phyloP scores from a whole-genome alignment of 2,797 vertebrate species.

The Pseudochirops corinnae region DNA sequence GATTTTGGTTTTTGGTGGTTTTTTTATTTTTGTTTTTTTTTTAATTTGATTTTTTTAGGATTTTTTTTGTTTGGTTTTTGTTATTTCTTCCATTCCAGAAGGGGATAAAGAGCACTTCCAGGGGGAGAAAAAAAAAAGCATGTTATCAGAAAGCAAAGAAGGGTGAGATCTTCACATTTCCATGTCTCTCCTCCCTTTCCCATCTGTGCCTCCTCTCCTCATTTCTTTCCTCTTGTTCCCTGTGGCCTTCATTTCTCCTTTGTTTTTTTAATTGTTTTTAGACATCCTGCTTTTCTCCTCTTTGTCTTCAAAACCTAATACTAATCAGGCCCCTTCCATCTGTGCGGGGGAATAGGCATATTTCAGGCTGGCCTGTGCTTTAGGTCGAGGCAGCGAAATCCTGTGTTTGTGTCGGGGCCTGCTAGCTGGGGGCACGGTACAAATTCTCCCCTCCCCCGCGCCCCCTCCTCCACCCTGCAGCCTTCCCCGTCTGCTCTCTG shows the following conservation, averaged over 20 bases:
- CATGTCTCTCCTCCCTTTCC: constrained; percentile 64
- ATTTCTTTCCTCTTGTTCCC: constrained; percentile 51
- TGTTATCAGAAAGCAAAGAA: constrained; percentile 95
- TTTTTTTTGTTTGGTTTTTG: constrained; percentile 81
- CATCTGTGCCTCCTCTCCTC: constrained; percentile 21
- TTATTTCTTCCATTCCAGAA: constrained; percentile 83
- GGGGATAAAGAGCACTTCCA: constrained; percentile 83
- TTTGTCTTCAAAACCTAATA: constrained; percentile 69
- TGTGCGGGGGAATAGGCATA: constrained; percentile 60
- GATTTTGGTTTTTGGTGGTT: constrained; percentile 18
- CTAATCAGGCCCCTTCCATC: constrained; percentile 62
- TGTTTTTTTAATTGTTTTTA: constrained; percentile 68
- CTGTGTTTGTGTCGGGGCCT: constrained; percentile 68
- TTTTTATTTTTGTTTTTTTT: constrained; percentile 38
- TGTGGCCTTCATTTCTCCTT: constrained; percentile 58
- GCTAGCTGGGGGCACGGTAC: constrained; percentile 72
- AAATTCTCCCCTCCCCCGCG: constrained; percentile 28
- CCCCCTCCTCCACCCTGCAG: constrained; percentile 44
- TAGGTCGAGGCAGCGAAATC: constrained; percentile 49
- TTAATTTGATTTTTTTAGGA: constrained; percentile 66
- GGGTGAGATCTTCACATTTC: constrained; percentile 89
- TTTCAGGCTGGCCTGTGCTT: constrained; percentile 58
- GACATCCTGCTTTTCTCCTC: constrained; percentile 65
- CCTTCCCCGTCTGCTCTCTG: constrained; percentile 66
- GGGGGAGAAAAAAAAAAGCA: constrained; percentile 82